Evolutionary conservation across 2,113 vertebrate species (phyloP), one percentile per base, ranked within the genome.

Genomic region (Siniperca knerii): DNA sequence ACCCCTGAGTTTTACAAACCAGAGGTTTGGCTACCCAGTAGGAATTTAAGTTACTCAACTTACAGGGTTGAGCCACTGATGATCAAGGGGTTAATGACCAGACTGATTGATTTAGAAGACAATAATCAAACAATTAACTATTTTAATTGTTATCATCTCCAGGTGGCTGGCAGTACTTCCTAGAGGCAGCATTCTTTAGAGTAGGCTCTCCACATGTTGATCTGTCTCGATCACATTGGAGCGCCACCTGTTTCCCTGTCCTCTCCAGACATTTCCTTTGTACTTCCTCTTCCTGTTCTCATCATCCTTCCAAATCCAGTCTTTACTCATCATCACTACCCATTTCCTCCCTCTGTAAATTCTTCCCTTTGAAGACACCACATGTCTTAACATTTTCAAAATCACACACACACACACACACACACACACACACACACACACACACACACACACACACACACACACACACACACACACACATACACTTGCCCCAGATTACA

Each of bases 231-330:
- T 78, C 37, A 72, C 48, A 54, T 74, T 81, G 50, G 29, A 2
- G 61, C 7, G 13, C 81, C 90, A 88, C 88, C 90, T 87, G 88
- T 89, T 91, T 90, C 85, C 88, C 50, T 8, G 44, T 83, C 74
- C 79, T 90, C 69, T 57, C 40, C 83, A 88, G 67, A 70, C 81
- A 78, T 74, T 91, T 92, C 91, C 91, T 85, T 25, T 73, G 33
- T 3, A 76, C 83, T 86, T 91, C 90, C 90, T 71, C 69, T 90
- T 91, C 86, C 85, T 81, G 71, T 70, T 80, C 74, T 84, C 71
- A 60, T 62, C 72, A 21, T 64, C 50, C 9, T 11, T 76, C 23
- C 67, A 52, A 87, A 72, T 72, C 75, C 23, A 77, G 55, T 44
- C 25, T 61, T 70, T 44, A n/a, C 33, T 68, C 21, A 29, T 81